Base-by-base conservation (phyloP, 2,888 invertebrate species). In the Eristalinus sepulchralis region DNA sequence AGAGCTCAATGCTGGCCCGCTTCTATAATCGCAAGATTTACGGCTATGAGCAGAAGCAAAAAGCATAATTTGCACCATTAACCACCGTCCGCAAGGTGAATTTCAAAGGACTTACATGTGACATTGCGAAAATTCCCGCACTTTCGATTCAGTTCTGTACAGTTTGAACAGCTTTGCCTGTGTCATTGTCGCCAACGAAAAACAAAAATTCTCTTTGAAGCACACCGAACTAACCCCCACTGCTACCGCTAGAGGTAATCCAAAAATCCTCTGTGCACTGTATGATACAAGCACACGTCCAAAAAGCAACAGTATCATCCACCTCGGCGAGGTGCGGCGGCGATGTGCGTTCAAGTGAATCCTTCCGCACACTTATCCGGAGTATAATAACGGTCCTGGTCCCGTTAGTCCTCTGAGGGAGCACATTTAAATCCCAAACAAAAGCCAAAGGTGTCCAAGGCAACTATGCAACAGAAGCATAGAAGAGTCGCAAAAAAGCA, bases 301-400 rank as follows among this genome's bases (percentile, higher is more conserved):
- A 47, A 71, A 83, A 78, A 78, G 83, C 79, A 83, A 83, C 67
- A 81, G 73, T 63, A 73, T 83, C 67, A 20, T 68, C 68, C 77
- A 77, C 71, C 73, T 73, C 73, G 60, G 55, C 55, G 60, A 83
- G 68, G 68, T 73, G 79, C 63, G 73, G 34, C 60, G 70, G 34
- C 60, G 75, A 80, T 80, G 83, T 83, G 83, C 83, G 83, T 66
- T 80, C 73, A 84, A 75, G 80, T 80, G 75, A 53, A 84, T 84
- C 70, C 75, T 84, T 84, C 80, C 80, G 80, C 70, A 80, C 83
- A 84, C 83, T 80, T 84, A 84, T 84, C 75, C 75, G 53, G 60
- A 47, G 80, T 80, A 80, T 80, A 84, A 84, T 84, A 84, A 84
- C 73, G 83, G 66, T 73, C 68, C 73, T 79, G 83, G 79, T 80